These are phyloP conservation scores for Eulemur rufifrons DNA, from an alignment of 2,113 vertebrate species.

Conservation along the genomic window DNA sequence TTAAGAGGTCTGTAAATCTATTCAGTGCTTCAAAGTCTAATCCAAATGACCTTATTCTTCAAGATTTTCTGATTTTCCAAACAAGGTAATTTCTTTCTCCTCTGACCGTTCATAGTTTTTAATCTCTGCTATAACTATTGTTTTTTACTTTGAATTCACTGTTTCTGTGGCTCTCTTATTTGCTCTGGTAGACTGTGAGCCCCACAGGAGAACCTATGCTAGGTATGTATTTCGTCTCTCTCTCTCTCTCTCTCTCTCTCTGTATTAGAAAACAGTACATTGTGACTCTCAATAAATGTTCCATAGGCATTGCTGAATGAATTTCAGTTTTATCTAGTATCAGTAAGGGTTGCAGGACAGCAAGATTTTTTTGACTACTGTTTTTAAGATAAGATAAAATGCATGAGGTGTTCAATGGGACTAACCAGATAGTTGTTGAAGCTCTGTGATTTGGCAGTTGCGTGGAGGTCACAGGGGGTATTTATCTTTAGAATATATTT, in stretches of 20 bases:
- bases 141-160: background rate
- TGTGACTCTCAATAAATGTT: background rate
- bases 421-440: background rate
- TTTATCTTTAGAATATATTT: background rate
- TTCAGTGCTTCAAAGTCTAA: background rate
- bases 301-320: background rate
- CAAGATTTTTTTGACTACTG: background rate
- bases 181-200: background rate
- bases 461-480: accelerated
- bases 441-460: background rate
- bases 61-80: constrained; percentile 32
- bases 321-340: background rate
- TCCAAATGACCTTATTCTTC: background rate
- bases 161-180: background rate
- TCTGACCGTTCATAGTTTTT: background rate
- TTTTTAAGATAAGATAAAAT: background rate
- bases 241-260: background rate
- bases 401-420: background rate
- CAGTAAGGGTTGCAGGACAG: background rate
- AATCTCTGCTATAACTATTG: background rate
- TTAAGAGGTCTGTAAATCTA: background rate
- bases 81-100: background rate
- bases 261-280: background rate
- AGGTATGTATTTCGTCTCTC: background rate
- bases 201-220: background rate